phyloP scores from a whole-genome alignment of 2,888 invertebrate genomes.

The Drosophila mercatorum region DNA sequence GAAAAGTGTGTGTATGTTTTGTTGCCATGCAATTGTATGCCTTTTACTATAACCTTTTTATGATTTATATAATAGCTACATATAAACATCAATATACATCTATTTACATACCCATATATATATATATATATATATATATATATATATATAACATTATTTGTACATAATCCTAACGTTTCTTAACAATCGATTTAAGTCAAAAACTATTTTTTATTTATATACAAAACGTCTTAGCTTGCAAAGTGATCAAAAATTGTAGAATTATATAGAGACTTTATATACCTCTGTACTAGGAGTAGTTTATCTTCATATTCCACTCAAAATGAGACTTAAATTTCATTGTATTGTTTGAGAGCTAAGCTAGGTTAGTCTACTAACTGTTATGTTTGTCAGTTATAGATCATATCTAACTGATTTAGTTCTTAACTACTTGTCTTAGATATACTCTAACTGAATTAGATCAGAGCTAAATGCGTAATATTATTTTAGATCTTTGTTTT shows the following conservation, averaged over 20 bases:
- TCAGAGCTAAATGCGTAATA: no score
- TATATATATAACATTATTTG: constrained; percentile 1
- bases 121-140: neutral
- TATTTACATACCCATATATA: neutral
- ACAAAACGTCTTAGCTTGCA: neutral
- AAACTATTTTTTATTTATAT: neutral
- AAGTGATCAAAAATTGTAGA: neutral
- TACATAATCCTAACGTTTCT: neutral
- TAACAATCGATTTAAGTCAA: neutral
- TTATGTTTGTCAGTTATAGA: no score
- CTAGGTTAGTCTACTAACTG: no score
- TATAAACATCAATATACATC: neutral
- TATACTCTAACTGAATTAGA: no score
- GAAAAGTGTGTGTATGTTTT: constrained; percentile 77
- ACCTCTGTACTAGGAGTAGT: no score
- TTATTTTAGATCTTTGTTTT: no score
- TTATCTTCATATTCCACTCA: no score
- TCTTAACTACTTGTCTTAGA: no score
- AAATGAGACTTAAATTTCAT: no score
- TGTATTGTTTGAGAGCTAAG: no score
- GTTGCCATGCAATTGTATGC: constrained; percentile 77
- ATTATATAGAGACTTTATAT: no score
- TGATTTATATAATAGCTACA: constrained; percentile 28
- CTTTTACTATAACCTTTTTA: constrained; percentile 65
- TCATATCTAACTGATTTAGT: no score